Evolutionary conservation across 1,140 invertebrate species (phyloP).

Genomic region (Zophobas atratus): DNA sequence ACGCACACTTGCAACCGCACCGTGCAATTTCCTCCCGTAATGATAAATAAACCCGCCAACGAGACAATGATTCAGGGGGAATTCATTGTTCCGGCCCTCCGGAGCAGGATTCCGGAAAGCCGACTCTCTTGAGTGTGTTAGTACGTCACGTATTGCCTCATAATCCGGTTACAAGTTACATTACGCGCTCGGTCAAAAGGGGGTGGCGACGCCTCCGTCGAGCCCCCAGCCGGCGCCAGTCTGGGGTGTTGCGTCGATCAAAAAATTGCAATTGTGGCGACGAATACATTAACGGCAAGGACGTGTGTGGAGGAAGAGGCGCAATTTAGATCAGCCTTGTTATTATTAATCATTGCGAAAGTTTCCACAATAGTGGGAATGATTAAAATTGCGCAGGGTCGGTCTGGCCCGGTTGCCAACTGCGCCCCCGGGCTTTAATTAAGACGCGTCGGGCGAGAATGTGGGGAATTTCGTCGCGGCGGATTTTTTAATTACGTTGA

Average conservation of each 20-base stretch:
- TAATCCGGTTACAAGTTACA: slow-evolving; percentile 39
- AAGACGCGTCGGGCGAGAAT: too few relatives aligned
- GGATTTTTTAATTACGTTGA: too few relatives aligned
- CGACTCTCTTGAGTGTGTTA: slow-evolving; percentile 6
- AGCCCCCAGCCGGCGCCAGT: slow-evolving; percentile 19
- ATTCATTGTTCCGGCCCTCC: slow-evolving; percentile 11
- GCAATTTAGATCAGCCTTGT: slow-evolving; percentile 33
- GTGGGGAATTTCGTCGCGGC: too few relatives aligned
- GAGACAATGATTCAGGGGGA: slow-evolving; percentile 10
- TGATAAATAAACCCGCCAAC: too few relatives aligned
- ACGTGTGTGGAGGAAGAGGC: slow-evolving; percentile 32
- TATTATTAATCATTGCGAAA: slow-evolving; percentile 33
- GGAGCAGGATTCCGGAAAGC: slow-evolving; percentile 18
- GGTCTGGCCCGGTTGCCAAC: too few relatives aligned
- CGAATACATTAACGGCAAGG: slow-evolving; percentile 40
- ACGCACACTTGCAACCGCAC: too few relatives aligned
- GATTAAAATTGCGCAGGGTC: slow-evolving; percentile 15
- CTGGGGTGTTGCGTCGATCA: slow-evolving; percentile 38
- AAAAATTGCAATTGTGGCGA: slow-evolving; percentile 43
- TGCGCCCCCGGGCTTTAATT: too few relatives aligned
- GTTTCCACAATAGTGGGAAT: slow-evolving; percentile 24
- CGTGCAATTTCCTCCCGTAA: too few relatives aligned
- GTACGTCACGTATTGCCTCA: slow-evolving; percentile 26
- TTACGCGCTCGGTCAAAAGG: slow-evolving; percentile 35
- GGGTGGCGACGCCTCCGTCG: slow-evolving; percentile 13